Base-by-base conservation (phyloP, 2,113 vertebrate genomes). In the Phoenicopterus ruber region DNA sequence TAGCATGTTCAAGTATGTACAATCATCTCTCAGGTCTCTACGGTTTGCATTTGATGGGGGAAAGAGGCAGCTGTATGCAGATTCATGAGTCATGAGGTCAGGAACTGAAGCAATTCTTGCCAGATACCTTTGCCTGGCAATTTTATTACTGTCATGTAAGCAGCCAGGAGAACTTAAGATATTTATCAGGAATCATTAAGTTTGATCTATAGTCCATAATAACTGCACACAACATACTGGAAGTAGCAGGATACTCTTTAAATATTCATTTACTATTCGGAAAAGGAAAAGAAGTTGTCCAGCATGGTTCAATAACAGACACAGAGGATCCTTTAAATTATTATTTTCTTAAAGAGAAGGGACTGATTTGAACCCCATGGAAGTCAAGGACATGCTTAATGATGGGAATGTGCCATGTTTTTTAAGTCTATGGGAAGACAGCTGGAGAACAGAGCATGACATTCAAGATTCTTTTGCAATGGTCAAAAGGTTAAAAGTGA, bases 41-140 rank as follows among this genome's bases (percentile, higher is more conserved):
- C 93, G 78, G 82, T 90, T 96, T 95, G 85, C 44, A 91, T 96
- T 80, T 95, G 85, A 80, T 85, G 71, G 54, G 59, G 26, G 29
- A 80, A 65, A 92, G 85, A 95, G 93, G 93, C 82, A 96, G 82
- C 62, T 96, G 79, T 93, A 92, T 80, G 82, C 54, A 92, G 92
- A 96, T 90, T 79, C 49, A 62, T 50, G 54, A 80, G 46, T 84
- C 93, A 88, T 93, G 82, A 95, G 34, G 40, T 92, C 90, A 95
- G 69, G 74, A 93, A 62, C 40, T 29, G 57, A 95, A 77, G 65
- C 4, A 11, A 58, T 86, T 96, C 50, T 93, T 93, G 79, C 90
- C 82, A 93, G 88, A 66, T 76, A 93, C 71, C 88, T 97, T 88
- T 90, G 58, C 66, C 62, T 93, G 58, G 87, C 70, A 93, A 88